phyloP scores from a whole-genome alignment of 2,888 invertebrate genomes.

The Scotopteryx bipunctaria region DNA sequence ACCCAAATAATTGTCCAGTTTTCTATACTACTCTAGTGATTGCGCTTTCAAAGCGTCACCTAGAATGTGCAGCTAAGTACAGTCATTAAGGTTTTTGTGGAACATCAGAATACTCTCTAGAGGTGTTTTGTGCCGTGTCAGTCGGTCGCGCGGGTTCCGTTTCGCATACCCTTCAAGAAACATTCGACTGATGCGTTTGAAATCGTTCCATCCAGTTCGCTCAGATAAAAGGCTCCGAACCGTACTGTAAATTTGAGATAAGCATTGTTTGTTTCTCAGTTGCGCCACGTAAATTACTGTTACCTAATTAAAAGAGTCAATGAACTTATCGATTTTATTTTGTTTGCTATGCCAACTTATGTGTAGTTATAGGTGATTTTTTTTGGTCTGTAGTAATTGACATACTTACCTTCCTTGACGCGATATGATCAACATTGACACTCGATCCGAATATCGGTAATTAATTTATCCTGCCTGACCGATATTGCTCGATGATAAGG shows the following conservation, averaged over 20 bases:
- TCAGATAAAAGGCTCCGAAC: constrained; percentile 7
- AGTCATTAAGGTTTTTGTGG: constrained; percentile 36
- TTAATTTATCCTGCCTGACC: constrained; percentile 22
- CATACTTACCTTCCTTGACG: neutral
- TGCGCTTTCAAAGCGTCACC: constrained; percentile 31
- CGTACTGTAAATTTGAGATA: constrained; percentile 16
- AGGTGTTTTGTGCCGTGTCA: constrained; percentile 59
- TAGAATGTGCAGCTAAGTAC: constrained; percentile 30
- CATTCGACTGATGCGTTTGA: constrained; percentile 31
- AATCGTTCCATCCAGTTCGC: constrained; percentile 4
- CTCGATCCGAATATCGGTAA: constrained; percentile 21
- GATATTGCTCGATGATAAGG: constrained; percentile 27
- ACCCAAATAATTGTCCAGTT: constrained; percentile 13
- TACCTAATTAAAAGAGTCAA: constrained; percentile 37
- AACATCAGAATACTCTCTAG: constrained; percentile 30
- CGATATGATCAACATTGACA: constrained; percentile 1
- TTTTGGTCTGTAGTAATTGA: neutral
- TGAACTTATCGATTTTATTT: constrained; percentile 33
- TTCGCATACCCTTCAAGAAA: constrained; percentile 70
- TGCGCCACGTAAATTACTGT: constrained; percentile 19
- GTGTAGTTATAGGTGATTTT: neutral
- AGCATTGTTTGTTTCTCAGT: constrained; percentile 20
- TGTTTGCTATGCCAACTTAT: constrained; percentile 8
- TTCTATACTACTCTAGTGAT: constrained; percentile 25
- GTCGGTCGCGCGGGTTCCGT: constrained; percentile 69